Evolutionary conservation across 2,888 invertebrate genomes (phyloP).

Genomic region (Leptopilina drosophilae): DNA sequence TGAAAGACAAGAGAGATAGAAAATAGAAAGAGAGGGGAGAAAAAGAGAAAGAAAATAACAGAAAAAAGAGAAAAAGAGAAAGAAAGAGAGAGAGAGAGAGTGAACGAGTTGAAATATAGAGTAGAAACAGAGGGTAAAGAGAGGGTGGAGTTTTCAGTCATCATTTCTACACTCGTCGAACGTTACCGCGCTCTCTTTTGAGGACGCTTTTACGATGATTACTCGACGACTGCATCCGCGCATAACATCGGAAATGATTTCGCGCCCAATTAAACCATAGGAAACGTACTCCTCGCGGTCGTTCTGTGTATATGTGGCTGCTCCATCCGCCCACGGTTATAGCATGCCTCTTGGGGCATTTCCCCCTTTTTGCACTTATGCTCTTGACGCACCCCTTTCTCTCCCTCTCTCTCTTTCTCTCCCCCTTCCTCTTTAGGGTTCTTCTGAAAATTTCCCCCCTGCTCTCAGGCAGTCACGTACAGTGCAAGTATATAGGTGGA

Average conservation of each 20-base stretch:
- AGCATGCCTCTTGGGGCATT: conserved; percentile 46
- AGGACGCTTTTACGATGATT: conserved; percentile 75
- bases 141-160: neutral
- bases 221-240: conserved; percentile 73
- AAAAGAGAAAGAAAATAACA: neutral
- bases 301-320: conserved; percentile 45
- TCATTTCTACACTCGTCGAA: conserved; percentile 24
- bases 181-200: conserved; percentile 58
- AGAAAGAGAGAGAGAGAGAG: conserved; percentile 35
- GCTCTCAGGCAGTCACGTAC: conserved; percentile 54
- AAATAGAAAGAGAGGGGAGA: neutral
- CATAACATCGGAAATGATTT: conserved; percentile 76
- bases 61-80: conserved; percentile 23
- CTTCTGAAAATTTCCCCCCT: conserved; percentile 44
- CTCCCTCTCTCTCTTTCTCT: too few relatives aligned
- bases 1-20: neutral
- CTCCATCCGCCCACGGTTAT: conserved; percentile 50
- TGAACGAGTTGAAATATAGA: neutral
- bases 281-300: conserved; percentile 68
- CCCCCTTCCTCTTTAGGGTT: conserved; percentile 51
- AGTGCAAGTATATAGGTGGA: conserved; percentile 45
- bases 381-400: conserved; percentile 64
- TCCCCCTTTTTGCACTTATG: conserved; percentile 64
- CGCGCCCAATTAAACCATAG: conserved; percentile 76
- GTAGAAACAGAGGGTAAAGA: neutral